phyloP scores from a whole-genome alignment of 2,797 vertebrate genomes.

The Morelia viridis region DNA sequence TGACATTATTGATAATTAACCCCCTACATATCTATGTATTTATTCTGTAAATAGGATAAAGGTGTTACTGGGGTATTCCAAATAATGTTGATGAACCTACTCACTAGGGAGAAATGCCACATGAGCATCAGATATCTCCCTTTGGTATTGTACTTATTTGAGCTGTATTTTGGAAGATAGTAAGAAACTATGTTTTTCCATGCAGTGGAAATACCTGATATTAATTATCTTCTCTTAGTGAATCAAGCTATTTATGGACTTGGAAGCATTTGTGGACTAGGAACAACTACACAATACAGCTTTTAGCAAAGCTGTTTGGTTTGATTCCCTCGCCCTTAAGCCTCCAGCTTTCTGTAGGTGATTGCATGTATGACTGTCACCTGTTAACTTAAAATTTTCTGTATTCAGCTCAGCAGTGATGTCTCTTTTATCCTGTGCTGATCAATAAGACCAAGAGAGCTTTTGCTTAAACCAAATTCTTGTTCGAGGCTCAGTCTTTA shows the following conservation, averaged over 20 bases:
- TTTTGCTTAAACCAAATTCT: slow-evolving; percentile 43
- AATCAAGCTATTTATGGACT: neutral
- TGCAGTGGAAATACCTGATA: neutral
- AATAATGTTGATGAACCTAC: neutral
- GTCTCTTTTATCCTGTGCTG: slow-evolving; percentile 23
- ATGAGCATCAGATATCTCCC: neutral
- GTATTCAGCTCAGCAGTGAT: neutral
- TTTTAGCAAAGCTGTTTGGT: neutral
- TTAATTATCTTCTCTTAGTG: neutral
- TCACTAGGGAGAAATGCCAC: neutral
- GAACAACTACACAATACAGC: neutral
- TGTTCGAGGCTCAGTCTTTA: slow-evolving; percentile 30
- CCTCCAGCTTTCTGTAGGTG: slow-evolving; percentile 70
- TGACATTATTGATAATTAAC: neutral
- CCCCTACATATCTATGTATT: neutral
- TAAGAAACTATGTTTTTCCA: neutral
- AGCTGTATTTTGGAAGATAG: neutral
- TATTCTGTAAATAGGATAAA: neutral
- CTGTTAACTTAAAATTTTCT: neutral
- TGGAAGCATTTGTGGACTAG: neutral
- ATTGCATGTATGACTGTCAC: slow-evolving; percentile 20
- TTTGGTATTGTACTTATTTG: neutral
- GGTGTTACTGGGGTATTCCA: neutral
- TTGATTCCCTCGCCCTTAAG: slow-evolving; percentile 21
- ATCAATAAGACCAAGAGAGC: slow-evolving; percentile 36